Base-by-base conservation (phyloP, 1,140 invertebrate species). In the Euwallacea similis region DNA sequence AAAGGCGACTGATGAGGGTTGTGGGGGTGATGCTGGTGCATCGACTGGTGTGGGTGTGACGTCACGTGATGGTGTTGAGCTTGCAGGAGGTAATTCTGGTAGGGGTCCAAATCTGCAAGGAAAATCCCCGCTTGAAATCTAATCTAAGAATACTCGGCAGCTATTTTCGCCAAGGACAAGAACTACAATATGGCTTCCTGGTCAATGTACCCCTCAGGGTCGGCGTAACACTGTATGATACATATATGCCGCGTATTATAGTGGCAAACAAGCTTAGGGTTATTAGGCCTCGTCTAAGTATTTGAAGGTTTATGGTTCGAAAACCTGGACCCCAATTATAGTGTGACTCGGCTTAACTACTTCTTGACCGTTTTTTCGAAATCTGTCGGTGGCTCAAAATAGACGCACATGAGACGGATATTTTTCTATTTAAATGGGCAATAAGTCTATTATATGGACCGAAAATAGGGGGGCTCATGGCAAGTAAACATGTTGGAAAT, bases 1-100 rank as follows among this genome's bases (percentile, higher is more conserved):
- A 89, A 88, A 74, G 87, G 86, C n/a, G 81, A 78, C 83, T 87
- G 81, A 80, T 86, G 79, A 80, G 83, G 76, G 78, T 81, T 79
- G 73, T 80, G 81, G 76, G 81, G 81, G 79, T 83, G 74, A 56
- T 80, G 79, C 42, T 77, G 75, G 60, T 72, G 79, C 70, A 78
- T 76, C 72, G 76, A 75, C 46, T 75, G 76, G 73, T 78, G 77
- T 13, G 69, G 61, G 66, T 77, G 76, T 13, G 55, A 58, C 56
- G 53, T 42, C 53, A 75, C 72, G 72, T 81, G 80, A 56, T 80
- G 79, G 59, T 81, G 80, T 64, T 86, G 86, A 53, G 85, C 84
- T 56, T 85, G 84, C 42, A 84, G 83, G 56, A 87, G 82, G 79
- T 86, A 87, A 78, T 81, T 86, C 78, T 84, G 86, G 80, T 87